Conservation (phyloP, 2,113 vertebrate genomes). For the Datnioides undecimradiatus region DNA sequence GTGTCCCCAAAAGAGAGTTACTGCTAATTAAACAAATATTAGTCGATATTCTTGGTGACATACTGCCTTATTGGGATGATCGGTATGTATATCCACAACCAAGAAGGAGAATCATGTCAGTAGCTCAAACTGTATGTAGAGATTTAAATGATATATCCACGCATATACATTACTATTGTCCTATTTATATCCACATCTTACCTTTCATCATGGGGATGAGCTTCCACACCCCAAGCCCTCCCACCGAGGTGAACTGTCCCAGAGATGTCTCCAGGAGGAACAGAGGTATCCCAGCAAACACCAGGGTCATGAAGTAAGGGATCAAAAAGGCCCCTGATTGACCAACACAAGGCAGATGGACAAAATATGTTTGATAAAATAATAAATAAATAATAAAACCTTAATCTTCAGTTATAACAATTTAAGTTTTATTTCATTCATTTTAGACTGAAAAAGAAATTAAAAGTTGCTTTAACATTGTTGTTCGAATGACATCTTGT, state of each 20-base stretch:
- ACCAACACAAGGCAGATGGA: neutral
- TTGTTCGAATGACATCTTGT: neutral
- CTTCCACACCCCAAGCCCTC: constrained; percentile 92
- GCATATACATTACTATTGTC: neutral
- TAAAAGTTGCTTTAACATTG: neutral
- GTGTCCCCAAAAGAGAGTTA: neutral
- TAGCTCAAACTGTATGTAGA: neutral
- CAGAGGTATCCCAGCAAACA: constrained; percentile 93
- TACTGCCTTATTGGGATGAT: too few relatives aligned
- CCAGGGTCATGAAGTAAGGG: constrained; percentile 91
- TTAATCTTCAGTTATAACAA: neutral
- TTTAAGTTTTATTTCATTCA: neutral
- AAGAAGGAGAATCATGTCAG: neutral
- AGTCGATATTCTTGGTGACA: too few relatives aligned
- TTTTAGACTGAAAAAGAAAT: neutral
- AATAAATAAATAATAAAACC: too few relatives aligned
- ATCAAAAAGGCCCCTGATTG: constrained; percentile 91
- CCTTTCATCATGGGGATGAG: constrained; percentile 96
- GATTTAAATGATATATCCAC: neutral
- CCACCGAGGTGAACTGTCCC: constrained; percentile 91
- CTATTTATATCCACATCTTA: constrained; percentile 55
- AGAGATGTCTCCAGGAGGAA: constrained; percentile 92
- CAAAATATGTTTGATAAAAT: neutral
- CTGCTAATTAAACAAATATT: too few relatives aligned
- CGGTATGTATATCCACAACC: neutral